phyloP scores from a whole-genome alignment of 2,888 invertebrate genomes.

The Ptilodon capucinus region DNA sequence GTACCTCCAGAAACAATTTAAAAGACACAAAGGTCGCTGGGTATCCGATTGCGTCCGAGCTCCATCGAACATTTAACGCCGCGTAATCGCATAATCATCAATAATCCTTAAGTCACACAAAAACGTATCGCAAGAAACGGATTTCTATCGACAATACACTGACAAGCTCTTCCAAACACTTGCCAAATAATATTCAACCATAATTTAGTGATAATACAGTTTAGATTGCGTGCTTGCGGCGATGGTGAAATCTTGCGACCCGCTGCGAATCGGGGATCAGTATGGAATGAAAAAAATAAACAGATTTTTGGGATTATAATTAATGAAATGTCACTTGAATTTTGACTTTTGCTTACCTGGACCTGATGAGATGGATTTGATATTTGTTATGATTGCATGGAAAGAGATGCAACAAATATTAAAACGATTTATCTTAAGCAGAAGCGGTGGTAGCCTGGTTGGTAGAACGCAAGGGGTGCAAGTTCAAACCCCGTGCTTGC shows the following conservation, averaged over 20 bases:
- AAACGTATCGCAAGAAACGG: slow-evolving; percentile 50
- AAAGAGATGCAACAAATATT: too few relatives aligned
- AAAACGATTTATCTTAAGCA: too few relatives aligned
- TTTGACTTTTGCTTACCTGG: slow-evolving; percentile 53
- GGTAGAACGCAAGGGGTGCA: too few relatives aligned
- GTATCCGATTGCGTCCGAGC: slow-evolving; percentile 21
- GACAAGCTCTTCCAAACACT: slow-evolving; percentile 22
- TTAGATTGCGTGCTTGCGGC: slow-evolving; percentile 3
- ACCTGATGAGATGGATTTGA: slow-evolving; percentile 11
- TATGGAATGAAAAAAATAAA: slow-evolving; percentile 44
- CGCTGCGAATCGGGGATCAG: slow-evolving; percentile 65
- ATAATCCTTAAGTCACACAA: slow-evolving; percentile 69
- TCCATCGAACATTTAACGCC: slow-evolving; percentile 44
- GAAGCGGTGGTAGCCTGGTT: too few relatives aligned
- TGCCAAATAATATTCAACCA: slow-evolving; percentile 14
- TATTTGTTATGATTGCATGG: background rate
- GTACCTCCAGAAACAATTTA: slow-evolving; percentile 2
- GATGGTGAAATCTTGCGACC: slow-evolving; percentile 38
- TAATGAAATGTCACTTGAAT: slow-evolving; percentile 66
- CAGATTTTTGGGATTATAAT: slow-evolving; percentile 66
- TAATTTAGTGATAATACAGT: background rate
- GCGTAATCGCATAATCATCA: slow-evolving; percentile 74
- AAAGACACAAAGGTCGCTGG: slow-evolving; percentile 2
- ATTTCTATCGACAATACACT: slow-evolving; percentile 50
- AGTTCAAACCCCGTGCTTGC: too few relatives aligned